Percentiles rank a stretch among this genome's conserved stretches.
These are phyloP conservation scores for Vesta saturnalis DNA, from an alignment of 2,888 invertebrate genomes.

Conservation along the genomic window DNA sequence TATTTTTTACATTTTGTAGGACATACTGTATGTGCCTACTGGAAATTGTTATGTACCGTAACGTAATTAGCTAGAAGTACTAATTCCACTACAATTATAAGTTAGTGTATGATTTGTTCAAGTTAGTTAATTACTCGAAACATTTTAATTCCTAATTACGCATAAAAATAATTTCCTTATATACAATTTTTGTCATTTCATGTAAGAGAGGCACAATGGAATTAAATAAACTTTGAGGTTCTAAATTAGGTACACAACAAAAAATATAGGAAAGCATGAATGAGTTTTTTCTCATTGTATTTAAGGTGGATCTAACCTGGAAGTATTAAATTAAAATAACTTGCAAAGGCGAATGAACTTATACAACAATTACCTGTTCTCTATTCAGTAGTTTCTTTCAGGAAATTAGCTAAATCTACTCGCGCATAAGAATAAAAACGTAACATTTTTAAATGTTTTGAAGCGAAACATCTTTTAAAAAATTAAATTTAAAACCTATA, in stretches of 20 bases:
- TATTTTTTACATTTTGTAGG: too few species aligned
- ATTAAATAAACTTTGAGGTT: neutral
- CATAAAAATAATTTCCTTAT: too few species aligned
- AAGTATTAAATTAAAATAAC: slow-evolving; percentile 33
- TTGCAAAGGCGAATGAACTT: slow-evolving; percentile 37
- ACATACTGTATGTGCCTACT: too few species aligned
- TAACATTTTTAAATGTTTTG: neutral
- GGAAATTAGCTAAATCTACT: slow-evolving; percentile 32
- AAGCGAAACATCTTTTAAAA: slow-evolving; percentile 46
- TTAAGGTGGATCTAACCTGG: slow-evolving; percentile 22
- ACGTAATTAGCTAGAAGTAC: too few species aligned
- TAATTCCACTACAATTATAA: too few species aligned
- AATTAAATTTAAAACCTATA: neutral
- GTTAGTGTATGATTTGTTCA: too few species aligned
- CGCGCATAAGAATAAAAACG: slow-evolving; percentile 30
- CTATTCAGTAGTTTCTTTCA: slow-evolving; percentile 34
- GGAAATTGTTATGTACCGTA: too few species aligned
- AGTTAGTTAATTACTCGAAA: too few species aligned
- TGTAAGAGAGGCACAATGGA: neutral
- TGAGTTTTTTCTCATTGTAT: slow-evolving; percentile 30
- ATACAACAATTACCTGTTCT: slow-evolving; percentile 35
- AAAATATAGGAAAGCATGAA: slow-evolving; percentile 19
- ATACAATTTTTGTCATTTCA: neutral
- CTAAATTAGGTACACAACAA: slow-evolving; percentile 10
- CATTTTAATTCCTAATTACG: too few species aligned